Percentiles rank a stretch among this genome's conserved stretches.
Conservation (phyloP, 2,113 vertebrate genomes). For the Xiphorhynchus elegans region DNA sequence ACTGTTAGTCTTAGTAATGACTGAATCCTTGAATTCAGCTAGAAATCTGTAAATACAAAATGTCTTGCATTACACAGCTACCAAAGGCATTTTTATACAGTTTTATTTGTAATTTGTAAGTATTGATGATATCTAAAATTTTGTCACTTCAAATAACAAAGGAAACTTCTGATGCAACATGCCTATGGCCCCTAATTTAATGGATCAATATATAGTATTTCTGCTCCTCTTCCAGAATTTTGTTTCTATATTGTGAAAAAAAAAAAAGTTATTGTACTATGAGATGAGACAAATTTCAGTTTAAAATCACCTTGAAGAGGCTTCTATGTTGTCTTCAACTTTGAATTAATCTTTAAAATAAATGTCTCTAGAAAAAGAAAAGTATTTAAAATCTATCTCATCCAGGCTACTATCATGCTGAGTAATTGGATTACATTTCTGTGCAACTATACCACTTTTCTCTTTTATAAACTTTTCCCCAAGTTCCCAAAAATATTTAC, state of each 20-base stretch:
- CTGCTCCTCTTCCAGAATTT: not conserved
- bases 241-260: not conserved
- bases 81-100: not conserved
- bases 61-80: not conserved
- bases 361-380: not conserved
- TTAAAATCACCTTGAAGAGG: not conserved
- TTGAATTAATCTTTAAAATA: not conserved
- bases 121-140: not conserved
- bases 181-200: not conserved
- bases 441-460: not conserved
- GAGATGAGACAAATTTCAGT: not conserved
- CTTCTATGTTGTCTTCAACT: not conserved
- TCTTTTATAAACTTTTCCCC: not conserved
- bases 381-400: not conserved
- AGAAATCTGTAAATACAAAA: not conserved
- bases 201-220: not conserved
- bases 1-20: not conserved
- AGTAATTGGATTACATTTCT: not conserved
- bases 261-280: not conserved
- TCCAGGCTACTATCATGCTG: not conserved
- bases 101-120: not conserved
- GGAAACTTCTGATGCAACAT: not conserved
- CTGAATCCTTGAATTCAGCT: not conserved
- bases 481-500: not conserved
- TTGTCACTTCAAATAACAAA: not conserved